phyloP scores from a whole-genome alignment of 2,113 vertebrate species.

The Glaucomys volans region DNA sequence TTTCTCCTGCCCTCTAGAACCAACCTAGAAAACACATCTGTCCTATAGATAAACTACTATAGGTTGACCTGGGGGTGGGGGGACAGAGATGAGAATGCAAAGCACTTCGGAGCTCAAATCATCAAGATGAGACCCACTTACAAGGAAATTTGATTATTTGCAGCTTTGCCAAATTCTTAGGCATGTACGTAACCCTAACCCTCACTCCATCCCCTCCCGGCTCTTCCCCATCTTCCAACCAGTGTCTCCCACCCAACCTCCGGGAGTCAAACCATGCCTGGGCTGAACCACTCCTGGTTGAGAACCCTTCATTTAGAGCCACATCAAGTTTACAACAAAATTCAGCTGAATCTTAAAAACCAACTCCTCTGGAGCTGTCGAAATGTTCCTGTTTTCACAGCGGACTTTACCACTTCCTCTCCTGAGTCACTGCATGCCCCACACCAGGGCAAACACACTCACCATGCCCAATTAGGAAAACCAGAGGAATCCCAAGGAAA shows the following conservation, averaged over 20 bases:
- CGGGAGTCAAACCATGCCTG: not conserved
- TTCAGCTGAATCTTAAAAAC: constrained; percentile 36
- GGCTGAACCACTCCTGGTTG: not conserved
- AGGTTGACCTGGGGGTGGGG: not conserved
- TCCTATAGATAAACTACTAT: not conserved
- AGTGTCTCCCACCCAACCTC: not conserved
- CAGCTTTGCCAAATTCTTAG: not conserved
- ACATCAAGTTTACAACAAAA: constrained; percentile 24
- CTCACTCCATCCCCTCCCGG: not conserved
- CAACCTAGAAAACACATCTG: not conserved
- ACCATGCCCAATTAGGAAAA: constrained; percentile 1
- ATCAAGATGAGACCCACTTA: not conserved
- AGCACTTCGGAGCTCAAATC: not conserved
- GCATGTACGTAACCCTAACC: no score
- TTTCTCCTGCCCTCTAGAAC: constrained; percentile 4
- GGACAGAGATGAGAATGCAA: not conserved
- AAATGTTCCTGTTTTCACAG: constrained; percentile 46
- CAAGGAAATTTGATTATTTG: not conserved
- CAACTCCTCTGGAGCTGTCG: not conserved
- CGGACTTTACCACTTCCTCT: constrained; percentile 43
- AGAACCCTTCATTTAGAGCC: not conserved
- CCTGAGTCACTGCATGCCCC: not conserved
- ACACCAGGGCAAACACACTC: not conserved
- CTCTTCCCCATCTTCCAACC: not conserved
- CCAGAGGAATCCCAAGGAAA: constrained; percentile 24